phyloP scores from a whole-genome alignment of 1,140 invertebrate species.

The Anoplolepis gracilipes region DNA sequence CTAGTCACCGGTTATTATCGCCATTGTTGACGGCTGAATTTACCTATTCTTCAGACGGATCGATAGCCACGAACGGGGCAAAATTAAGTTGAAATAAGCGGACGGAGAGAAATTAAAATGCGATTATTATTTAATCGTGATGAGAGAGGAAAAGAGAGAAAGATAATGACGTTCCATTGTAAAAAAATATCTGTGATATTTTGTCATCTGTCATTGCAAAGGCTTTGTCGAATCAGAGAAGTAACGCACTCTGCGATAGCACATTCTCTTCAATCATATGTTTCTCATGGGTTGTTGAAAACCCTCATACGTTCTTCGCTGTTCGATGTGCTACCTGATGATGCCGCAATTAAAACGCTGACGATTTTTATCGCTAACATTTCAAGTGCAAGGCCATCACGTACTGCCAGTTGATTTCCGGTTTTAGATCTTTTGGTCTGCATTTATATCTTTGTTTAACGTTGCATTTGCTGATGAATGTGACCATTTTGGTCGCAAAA shows the following conservation, averaged over 20 bases:
- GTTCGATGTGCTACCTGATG: slow-evolving; percentile 24
- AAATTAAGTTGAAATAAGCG: neutral
- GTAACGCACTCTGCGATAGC: too few relatives aligned
- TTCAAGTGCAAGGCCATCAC: slow-evolving; percentile 42
- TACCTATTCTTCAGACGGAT: neutral
- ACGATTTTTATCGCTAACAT: slow-evolving; percentile 41
- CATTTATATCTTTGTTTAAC: slow-evolving; percentile 18
- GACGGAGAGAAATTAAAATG: neutral
- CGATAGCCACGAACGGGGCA: neutral
- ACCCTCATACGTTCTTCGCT: slow-evolving; percentile 2
- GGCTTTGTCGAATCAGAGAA: neutral
- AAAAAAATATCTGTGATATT: neutral
- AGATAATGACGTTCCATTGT: neutral
- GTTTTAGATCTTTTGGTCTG: neutral
- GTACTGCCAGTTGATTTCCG: slow-evolving; percentile 37
- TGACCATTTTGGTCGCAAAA: neutral
- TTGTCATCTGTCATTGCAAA: neutral
- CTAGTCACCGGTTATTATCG: slow-evolving; percentile 21
- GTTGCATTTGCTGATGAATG: neutral
- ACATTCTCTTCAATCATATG: neutral
- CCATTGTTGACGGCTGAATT: neutral
- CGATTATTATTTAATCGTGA: too few relatives aligned
- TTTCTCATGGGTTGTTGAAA: slow-evolving; percentile 16
- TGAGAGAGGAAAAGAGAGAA: neutral
- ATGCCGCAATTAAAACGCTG: slow-evolving; percentile 40